These are phyloP conservation scores for Notospermus geniculatus DNA, from an alignment of 1,140 invertebrate species.

Conservation along the genomic window DNA sequence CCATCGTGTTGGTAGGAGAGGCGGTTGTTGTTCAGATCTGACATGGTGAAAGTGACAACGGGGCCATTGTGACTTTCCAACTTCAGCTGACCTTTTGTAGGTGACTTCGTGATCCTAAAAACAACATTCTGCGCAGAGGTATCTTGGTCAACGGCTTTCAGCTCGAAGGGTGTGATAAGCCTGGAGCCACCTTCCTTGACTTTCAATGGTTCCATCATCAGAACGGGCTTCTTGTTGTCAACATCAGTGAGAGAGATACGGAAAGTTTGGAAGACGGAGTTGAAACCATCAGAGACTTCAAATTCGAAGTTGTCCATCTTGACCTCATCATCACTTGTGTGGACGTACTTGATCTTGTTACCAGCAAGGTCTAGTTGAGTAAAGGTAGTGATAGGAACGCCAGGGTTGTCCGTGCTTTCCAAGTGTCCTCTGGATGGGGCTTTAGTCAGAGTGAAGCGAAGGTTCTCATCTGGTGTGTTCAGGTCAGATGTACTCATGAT, in stretches of 20 bases:
- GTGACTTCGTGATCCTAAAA: slow-evolving; percentile 51
- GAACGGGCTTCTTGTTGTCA: slow-evolving; percentile 55
- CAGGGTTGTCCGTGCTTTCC: slow-evolving; percentile 46
- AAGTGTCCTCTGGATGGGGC: slow-evolving; percentile 51
- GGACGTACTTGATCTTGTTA: slow-evolving; percentile 53
- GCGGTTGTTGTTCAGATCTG: slow-evolving; percentile 48
- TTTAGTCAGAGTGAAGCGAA: slow-evolving; percentile 51
- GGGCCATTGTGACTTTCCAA: slow-evolving; percentile 41
- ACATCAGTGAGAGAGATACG: slow-evolving; percentile 54
- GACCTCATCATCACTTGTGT: slow-evolving; percentile 49
- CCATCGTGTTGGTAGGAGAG: slow-evolving; percentile 57
- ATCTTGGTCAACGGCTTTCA: slow-evolving; percentile 55
- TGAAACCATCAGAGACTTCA: slow-evolving; percentile 55
- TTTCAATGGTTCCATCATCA: slow-evolving; percentile 45
- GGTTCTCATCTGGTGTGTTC: slow-evolving; percentile 46
- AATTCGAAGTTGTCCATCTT: slow-evolving; percentile 58
- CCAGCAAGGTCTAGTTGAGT: slow-evolving; percentile 54
- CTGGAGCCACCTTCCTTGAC: slow-evolving; percentile 51
- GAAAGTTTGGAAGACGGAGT: slow-evolving; percentile 52
- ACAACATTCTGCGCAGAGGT: slow-evolving; percentile 43
- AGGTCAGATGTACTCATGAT: slow-evolving; percentile 52
- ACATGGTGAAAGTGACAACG: slow-evolving; percentile 42
- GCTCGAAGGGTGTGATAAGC: slow-evolving; percentile 55
- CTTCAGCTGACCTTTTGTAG: slow-evolving; percentile 52
- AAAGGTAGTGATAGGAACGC: slow-evolving; percentile 49